Evolutionary conservation across 1,140 invertebrate genomes (phyloP).

Genomic region (Tyrophagus putrescentiae): DNA sequence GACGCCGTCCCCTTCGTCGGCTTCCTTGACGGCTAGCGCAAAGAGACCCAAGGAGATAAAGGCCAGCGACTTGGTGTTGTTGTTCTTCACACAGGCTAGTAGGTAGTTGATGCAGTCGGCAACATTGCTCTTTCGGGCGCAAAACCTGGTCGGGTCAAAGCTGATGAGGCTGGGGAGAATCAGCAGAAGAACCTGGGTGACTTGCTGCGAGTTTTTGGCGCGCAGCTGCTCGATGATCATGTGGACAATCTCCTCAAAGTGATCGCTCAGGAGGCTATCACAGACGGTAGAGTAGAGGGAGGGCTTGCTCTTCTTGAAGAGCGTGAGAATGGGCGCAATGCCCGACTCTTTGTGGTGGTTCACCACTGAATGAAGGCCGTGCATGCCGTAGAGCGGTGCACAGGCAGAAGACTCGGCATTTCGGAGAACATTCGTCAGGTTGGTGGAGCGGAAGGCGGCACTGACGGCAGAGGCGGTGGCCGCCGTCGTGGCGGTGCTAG

Average conservation of each 20-base stretch:
- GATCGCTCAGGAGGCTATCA: conserved; percentile 59
- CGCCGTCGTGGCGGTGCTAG: not conserved
- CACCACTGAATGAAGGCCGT: conserved; percentile 26
- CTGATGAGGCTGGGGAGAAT: conserved; percentile 86
- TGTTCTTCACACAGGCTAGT: conserved; percentile 53
- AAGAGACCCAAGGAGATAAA: conserved; percentile 80
- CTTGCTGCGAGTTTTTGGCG: conserved; percentile 51
- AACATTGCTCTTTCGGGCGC: conserved; percentile 45
- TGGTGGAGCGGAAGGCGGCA: not conserved
- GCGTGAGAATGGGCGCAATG: conserved; percentile 22
- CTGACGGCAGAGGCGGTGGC: not conserved
- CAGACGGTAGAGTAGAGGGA: conserved; percentile 59
- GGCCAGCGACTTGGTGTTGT: conserved; percentile 64
- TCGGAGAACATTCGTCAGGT: conserved; percentile 8
- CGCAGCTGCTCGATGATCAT: conserved; percentile 57
- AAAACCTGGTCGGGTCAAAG: conserved; percentile 67
- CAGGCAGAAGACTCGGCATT: conserved; percentile 20
- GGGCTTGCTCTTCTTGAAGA: not conserved
- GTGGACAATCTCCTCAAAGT: conserved; percentile 52
- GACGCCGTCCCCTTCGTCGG: conserved; percentile 41
- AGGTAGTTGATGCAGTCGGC: conserved; percentile 60
- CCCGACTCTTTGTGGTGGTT: conserved; percentile 27
- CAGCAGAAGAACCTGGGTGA: conserved; percentile 71
- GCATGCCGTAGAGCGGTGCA: conserved; percentile 13
- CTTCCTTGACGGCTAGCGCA: conserved; percentile 68